Evolutionary conservation across 1,140 invertebrate genomes (phyloP).

Genomic region (Ptiloglossa arizonensis): DNA sequence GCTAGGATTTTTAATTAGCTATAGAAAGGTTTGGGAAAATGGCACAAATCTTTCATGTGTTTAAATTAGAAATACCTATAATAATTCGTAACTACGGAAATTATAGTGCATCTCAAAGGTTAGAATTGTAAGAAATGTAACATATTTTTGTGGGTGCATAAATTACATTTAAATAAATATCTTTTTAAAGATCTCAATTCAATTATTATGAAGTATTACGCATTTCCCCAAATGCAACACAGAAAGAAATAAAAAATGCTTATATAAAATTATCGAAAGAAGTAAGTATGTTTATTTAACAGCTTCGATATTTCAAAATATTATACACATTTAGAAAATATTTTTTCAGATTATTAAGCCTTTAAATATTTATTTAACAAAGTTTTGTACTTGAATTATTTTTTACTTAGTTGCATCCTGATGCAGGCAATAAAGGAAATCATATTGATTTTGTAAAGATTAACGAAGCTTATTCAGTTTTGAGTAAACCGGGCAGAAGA

Average conservation of each 20-base stretch:
- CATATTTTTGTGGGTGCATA: neutral
- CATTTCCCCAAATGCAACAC: constrained; percentile 61
- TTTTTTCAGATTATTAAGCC: neutral
- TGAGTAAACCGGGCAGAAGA: constrained; percentile 74
- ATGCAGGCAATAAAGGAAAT: constrained; percentile 72
- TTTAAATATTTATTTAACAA: neutral
- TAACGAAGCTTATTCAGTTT: constrained; percentile 81
- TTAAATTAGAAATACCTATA: constrained; percentile 48
- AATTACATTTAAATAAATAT: neutral
- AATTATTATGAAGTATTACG: constrained; percentile 72
- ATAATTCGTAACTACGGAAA: constrained; percentile 50
- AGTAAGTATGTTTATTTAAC: constrained; percentile 57
- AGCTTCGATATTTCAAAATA: neutral
- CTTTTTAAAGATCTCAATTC: constrained; percentile 55
- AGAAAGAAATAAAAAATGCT: constrained; percentile 72
- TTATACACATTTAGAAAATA: neutral
- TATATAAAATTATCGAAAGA: constrained; percentile 76
- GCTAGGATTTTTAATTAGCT: neutral
- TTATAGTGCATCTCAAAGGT: constrained; percentile 48
- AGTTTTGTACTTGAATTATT: constrained; percentile 15
- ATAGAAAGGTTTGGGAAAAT: neutral
- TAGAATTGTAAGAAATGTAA: constrained; percentile 23
- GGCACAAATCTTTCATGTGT: constrained; percentile 50
- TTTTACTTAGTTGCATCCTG: constrained; percentile 80
- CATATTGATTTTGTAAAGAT: constrained; percentile 81